A percentile compares a stretch with the other conserved stretches of the same genome.
Conservation (phyloP, 1,140 invertebrate genomes). For the Magallana angulata region DNA sequence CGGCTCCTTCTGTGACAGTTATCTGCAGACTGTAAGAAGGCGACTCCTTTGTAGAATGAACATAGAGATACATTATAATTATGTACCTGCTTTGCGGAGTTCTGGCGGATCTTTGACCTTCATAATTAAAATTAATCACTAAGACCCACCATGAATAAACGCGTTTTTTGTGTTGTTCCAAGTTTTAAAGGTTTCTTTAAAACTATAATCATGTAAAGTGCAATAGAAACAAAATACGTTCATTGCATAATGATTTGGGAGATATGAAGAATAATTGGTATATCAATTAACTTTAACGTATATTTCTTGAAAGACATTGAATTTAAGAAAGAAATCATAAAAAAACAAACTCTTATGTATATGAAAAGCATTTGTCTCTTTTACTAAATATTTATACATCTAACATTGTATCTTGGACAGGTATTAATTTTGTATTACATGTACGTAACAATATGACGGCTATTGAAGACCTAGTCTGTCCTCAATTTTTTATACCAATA, state of each 20-base stretch:
- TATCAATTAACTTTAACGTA: not conserved
- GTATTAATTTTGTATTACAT: too few species aligned
- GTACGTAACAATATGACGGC: too few species aligned
- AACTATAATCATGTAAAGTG: not conserved
- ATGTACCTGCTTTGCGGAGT: not conserved
- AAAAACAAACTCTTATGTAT: too few species aligned
- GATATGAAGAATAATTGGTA: not conserved
- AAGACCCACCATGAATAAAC: not conserved
- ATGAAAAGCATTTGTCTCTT: too few species aligned
- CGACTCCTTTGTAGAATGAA: not conserved
- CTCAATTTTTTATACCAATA: too few species aligned
- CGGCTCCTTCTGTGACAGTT: not conserved
- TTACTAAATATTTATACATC: too few species aligned
- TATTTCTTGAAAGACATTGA: not conserved
- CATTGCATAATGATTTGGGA: not conserved
- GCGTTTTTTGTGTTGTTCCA: not conserved
- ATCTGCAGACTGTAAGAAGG: not conserved
- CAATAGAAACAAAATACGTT: not conserved
- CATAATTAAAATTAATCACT: not conserved
- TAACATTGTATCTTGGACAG: too few species aligned
- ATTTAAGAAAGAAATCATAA: too few species aligned
- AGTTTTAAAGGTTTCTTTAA: not conserved
- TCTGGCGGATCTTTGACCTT: not conserved
- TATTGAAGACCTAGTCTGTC: too few species aligned
- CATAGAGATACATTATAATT: not conserved